These are phyloP conservation scores for Drosophila fulvimacula DNA, from an alignment of 2,888 invertebrate species.

Conservation along the genomic window DNA sequence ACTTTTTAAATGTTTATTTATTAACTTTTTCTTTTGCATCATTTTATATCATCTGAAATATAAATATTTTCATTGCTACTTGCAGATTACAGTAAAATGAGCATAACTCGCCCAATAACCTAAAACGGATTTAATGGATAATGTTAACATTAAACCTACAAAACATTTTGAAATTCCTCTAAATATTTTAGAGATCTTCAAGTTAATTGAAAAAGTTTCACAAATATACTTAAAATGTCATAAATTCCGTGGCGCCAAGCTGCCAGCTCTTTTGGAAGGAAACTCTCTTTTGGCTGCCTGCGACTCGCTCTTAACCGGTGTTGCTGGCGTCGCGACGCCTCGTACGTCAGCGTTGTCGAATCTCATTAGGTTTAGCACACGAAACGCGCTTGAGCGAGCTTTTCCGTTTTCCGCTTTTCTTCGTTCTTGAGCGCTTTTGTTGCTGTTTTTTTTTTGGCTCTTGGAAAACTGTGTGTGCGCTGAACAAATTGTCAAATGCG, in stretches of 20 bases:
- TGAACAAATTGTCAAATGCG: constrained; percentile 67
- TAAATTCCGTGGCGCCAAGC: constrained; percentile 28
- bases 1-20: no score
- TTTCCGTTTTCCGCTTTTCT: constrained; percentile 69
- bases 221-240: background rate
- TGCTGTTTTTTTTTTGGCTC: constrained; percentile 18
- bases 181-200: background rate
- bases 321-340: constrained; percentile 17
- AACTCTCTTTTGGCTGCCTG: constrained; percentile 22
- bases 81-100: no score
- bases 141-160: no score
- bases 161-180: background rate
- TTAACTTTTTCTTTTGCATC: no score
- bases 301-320: constrained; percentile 42
- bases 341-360: constrained; percentile 59
- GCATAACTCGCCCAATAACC: no score
- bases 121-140: no score
- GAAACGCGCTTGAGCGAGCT: constrained; percentile 77
- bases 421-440: constrained; percentile 53
- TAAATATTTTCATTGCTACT: no score
- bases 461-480: constrained; percentile 43
- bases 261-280: constrained; percentile 16
- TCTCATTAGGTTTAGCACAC: constrained; percentile 65
- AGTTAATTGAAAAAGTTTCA: background rate
- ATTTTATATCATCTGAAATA: no score